Evolutionary conservation across 2,888 invertebrate species (phyloP), one percentile per base, ranked within the genome.

Genomic region (Ectobius pallidus): DNA sequence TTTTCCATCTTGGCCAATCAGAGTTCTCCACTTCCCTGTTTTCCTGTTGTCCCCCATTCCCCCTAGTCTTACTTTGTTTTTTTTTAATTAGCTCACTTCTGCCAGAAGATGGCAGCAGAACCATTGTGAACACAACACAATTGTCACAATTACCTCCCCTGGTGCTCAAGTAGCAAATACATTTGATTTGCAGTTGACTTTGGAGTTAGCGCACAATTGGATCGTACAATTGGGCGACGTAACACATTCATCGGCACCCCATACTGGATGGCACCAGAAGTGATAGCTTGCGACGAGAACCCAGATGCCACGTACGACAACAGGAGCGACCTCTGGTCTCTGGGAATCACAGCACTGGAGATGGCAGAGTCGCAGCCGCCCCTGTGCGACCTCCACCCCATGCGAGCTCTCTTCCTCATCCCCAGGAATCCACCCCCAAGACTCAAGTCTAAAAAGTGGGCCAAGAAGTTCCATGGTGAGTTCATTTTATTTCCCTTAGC

Each of bases 351-450:
- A 73, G 97, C 99, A 69, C 88, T 99, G 77, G 99, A 99, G 88
- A 99, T 99, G 99, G 99, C 99, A 73, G 99, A 99, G 87, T 97
- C 97, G 80, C 97, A 98, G 85, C 99, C 99, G 76, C 98, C 99
- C 46, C 89, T 99, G 74, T 99, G 99, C 87, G 99, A 99, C 87
- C 90, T 99, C 84, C 99, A 99, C 88, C 99, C 99, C 27, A 99
- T 99, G 99, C 89, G 99, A 81, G 99, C 99, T 77, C 89, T 99
- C 78, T 99, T 99, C 86, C 91, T 99, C 80, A 99, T 99, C 84
- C 99, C 99, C 78, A 90, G 99, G 81, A 99, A 99, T 85, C 95
- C 97, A 78, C 97, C 99, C 69, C 99, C 99, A 63, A 90, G 98
- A 80, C 90, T 99, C 80, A 99, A 97, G 86, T 96, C 96, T 75